Base-by-base conservation (phyloP, 2,113 vertebrate species). In the Sorex fumeus region DNA sequence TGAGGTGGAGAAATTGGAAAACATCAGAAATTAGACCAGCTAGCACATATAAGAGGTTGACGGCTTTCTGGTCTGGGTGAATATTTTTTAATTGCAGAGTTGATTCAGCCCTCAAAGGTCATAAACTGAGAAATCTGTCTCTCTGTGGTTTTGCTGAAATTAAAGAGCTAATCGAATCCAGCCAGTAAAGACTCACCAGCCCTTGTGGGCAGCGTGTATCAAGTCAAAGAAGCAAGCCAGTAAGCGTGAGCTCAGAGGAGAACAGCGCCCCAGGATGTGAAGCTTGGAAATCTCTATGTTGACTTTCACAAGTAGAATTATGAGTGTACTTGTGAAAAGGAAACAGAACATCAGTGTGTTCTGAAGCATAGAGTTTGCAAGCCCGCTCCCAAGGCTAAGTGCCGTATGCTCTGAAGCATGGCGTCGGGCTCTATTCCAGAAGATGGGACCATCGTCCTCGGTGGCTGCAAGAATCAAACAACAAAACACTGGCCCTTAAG, bases 241-340 rank as follows among this genome's bases (percentile, higher is more conserved):
- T 32, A 60, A 57, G 18, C 32, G n/a, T 66, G 62, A 74, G 40
- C 19, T 82, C 69, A 66, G 30, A 79, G 30, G 27, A 45, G 60
- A 30, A 5, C 66, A 8, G 13, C 25, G 19, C 25, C 18, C 30
- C 64, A 60, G 40, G 21, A 1, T 74, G 8, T 89, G 72, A 89
- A 74, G 8, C 66, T 91, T 75, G 53, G 28, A 43, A 69, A 13
- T 64, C 18, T 86, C 75, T 79, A 28, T 40, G 8, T 84, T 88
- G 71, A 91, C 88, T 94, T 90, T 40, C 76, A 28, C 45, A 71
- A 92, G 66, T 30, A 91, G 77, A 84, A 84, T 93, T 75, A 72
- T 23, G 91, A 3, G 25, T 3, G 1, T 79, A 50, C 43, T 93
- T 75, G 7, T n/a, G 11, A 57, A 74, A 88, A 67, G 86, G 62